A percentile compares a stretch with the other conserved stretches of the same genome.
phyloP scores from a whole-genome alignment of 2,113 vertebrate genomes.

The Hylia prasina region DNA sequence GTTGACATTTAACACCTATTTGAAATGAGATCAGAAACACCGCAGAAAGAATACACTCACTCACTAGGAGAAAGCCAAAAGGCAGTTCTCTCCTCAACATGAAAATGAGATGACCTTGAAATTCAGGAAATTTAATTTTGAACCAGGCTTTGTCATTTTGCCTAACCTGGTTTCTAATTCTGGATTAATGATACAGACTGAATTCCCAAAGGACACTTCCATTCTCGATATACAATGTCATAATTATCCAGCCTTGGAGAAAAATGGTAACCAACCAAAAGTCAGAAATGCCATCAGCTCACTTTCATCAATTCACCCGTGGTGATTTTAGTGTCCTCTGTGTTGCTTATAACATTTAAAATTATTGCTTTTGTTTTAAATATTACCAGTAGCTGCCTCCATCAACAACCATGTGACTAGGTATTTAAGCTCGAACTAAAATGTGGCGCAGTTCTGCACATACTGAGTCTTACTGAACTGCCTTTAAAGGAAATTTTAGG shows the following conservation, averaged over 20 bases:
- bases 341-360: not conserved
- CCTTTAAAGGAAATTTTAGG: not conserved
- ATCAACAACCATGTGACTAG: not conserved
- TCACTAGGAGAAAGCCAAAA: not conserved
- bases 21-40: not conserved
- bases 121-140: not conserved
- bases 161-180: conserved; percentile 56
- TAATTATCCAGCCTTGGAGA: not conserved
- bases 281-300: not conserved
- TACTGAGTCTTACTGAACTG: not conserved
- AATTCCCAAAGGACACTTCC: not conserved
- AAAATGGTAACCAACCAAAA: not conserved
- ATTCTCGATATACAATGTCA: not conserved
- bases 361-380: not conserved
- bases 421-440: not conserved
- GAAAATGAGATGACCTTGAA: not conserved
- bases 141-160: not conserved
- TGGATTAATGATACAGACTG: not conserved
- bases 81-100: not conserved
- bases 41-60: not conserved
- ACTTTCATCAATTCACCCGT: not conserved
- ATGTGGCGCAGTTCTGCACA: not conserved
- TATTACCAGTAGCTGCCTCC: not conserved
- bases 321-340: not conserved
- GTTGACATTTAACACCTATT: not conserved